Conservation (phyloP, 2,888 invertebrate genomes). For the Lithophane leautieri region DNA sequence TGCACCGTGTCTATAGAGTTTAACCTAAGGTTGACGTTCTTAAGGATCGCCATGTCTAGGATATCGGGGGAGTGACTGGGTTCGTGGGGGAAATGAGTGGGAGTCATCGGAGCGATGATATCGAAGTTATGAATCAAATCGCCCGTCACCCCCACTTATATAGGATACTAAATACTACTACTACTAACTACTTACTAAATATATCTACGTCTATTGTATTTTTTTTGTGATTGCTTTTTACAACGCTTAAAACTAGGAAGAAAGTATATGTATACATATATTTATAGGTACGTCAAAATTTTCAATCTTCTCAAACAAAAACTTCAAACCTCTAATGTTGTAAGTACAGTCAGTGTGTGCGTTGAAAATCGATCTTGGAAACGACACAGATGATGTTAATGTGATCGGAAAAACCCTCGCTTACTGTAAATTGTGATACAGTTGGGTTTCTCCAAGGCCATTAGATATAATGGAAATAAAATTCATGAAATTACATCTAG, state of each 20-base stretch:
- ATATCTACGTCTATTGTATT: too few relatives aligned
- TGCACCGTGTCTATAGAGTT: too few relatives aligned
- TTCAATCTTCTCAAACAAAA: neutral
- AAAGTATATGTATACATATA: neutral
- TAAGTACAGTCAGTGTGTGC: neutral
- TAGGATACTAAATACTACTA: too few relatives aligned
- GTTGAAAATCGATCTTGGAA: slow-evolving; percentile 17
- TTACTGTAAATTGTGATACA: slow-evolving; percentile 20
- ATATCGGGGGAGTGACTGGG: too few relatives aligned
- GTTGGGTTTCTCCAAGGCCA: slow-evolving; percentile 42
- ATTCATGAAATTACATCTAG: slow-evolving; percentile 21
- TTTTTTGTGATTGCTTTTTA: neutral
- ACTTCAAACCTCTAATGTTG: neutral
- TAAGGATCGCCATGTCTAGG: too few relatives aligned
- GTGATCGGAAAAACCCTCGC: slow-evolving; percentile 34
- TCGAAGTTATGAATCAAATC: too few relatives aligned
- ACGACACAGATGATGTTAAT: slow-evolving; percentile 17
- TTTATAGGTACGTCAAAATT: neutral
- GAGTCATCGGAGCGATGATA: too few relatives aligned
- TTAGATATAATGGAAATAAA: slow-evolving; percentile 22
- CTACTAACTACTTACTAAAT: too few relatives aligned
- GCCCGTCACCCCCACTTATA: too few relatives aligned
- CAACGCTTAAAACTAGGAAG: neutral
- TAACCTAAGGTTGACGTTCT: too few relatives aligned
- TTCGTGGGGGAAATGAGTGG: too few relatives aligned